phyloP scores from a whole-genome alignment of 1,140 invertebrate species.

The Penaeus japonicus region DNA sequence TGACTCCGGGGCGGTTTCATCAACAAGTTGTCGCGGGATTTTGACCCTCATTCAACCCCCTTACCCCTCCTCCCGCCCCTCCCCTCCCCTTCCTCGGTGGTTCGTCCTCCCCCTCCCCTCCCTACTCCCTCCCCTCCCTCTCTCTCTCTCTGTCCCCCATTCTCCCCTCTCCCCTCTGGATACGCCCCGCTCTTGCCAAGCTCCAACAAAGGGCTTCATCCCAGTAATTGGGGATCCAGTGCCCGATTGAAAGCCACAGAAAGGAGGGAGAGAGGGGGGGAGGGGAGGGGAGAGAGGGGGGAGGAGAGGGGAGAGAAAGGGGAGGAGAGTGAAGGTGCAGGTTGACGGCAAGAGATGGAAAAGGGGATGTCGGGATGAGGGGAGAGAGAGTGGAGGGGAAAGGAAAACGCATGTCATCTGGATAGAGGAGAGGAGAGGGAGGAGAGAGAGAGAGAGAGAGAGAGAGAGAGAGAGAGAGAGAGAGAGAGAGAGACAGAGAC shows the following conservation, averaged over 20 bases:
- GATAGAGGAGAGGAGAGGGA: too few relatives aligned
- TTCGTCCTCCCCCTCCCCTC: not conserved
- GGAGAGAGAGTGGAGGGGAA: too few relatives aligned
- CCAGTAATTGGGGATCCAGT: conserved; percentile 51
- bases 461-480: too few relatives aligned
- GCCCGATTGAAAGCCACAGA: conserved; percentile 52
- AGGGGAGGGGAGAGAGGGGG: too few relatives aligned
- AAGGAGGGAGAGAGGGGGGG: too few relatives aligned
- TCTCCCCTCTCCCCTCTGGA: not conserved
- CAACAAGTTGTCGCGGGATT: conserved; percentile 53
- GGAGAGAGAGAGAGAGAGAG: too few relatives aligned
- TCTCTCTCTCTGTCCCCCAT: not conserved
- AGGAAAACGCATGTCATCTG: too few relatives aligned
- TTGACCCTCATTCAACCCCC: conserved; percentile 49
- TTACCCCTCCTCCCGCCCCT: not conserved
- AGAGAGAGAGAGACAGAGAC: too few relatives aligned
- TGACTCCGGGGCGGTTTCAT: conserved; percentile 49
- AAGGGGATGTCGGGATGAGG: too few relatives aligned
- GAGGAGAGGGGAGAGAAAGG: too few relatives aligned
- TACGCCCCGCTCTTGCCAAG: conserved; percentile 30
- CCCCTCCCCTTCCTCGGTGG: not conserved
- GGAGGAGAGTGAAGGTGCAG: too few relatives aligned
- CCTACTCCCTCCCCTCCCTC: not conserved
- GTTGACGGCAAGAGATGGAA: too few relatives aligned
- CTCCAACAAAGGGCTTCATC: conserved; percentile 53